These are phyloP conservation scores for Smittia sp. DNA, from an alignment of 2,888 invertebrate genomes.

Conservation along the genomic window DNA sequence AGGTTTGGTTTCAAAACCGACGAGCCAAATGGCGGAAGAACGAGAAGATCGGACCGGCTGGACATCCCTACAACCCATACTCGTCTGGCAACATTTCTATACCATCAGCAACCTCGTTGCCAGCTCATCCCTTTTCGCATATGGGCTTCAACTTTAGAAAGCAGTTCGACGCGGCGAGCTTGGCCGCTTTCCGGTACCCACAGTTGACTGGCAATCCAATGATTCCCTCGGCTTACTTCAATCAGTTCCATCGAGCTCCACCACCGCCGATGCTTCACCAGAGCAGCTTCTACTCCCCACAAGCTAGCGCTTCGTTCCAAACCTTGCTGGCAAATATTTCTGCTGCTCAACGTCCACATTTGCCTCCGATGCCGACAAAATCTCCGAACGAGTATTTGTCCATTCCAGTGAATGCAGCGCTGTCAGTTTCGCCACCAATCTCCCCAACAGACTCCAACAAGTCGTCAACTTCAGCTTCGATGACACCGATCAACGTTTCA, in stretches of 20 bases:
- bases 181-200: slow-evolving; percentile 69
- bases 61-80: slow-evolving; percentile 86
- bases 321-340: slow-evolving; percentile 78
- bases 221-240: slow-evolving; percentile 60
- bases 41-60: slow-evolving; percentile 87
- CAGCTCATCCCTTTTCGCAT: slow-evolving; percentile 78
- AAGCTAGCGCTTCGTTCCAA: slow-evolving; percentile 73
- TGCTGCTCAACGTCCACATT: slow-evolving; percentile 60
- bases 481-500: slow-evolving; percentile 51
- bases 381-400: slow-evolving; percentile 45
- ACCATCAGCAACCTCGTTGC: slow-evolving; percentile 61
- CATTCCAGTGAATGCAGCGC: slow-evolving; percentile 35
- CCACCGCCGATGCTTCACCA: slow-evolving; percentile 61
- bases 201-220: slow-evolving; percentile 57
- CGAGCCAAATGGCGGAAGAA: slow-evolving; percentile 91
- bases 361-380: slow-evolving; percentile 58
- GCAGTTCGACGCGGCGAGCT: slow-evolving; percentile 65
- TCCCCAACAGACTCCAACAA: slow-evolving; percentile 53
- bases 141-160: slow-evolving; percentile 72
- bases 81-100: slow-evolving; percentile 63
- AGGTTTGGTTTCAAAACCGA: slow-evolving; percentile 64
- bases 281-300: slow-evolving; percentile 57
- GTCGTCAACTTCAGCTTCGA: slow-evolving; percentile 58
- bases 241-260: slow-evolving; percentile 59
- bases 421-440: slow-evolving; percentile 58